These are phyloP conservation scores for Ommatoiulus sabulosus DNA, from an alignment of 2,888 invertebrate genomes.

Conservation along the genomic window DNA sequence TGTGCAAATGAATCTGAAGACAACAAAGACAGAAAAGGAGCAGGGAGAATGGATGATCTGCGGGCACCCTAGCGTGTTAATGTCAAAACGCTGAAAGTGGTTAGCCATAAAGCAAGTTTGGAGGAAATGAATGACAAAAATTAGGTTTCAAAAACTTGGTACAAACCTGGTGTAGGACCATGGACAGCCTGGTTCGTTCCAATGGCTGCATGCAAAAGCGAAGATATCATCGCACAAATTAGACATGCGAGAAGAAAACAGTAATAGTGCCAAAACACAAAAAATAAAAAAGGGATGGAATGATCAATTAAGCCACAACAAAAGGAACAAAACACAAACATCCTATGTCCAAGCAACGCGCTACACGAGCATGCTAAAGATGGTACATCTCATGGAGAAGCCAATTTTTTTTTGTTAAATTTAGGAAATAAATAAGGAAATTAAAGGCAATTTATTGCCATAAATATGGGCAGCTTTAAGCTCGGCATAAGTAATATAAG, in stretches of 20 bases:
- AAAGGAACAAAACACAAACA: too few relatives aligned
- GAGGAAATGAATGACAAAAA: background rate
- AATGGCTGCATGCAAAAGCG: constrained; percentile 58
- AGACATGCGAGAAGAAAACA: constrained; percentile 50
- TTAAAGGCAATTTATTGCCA: too few relatives aligned
- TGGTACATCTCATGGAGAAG: too few relatives aligned
- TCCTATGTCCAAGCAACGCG: too few relatives aligned
- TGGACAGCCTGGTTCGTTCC: constrained; percentile 50
- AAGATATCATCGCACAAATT: constrained; percentile 47
- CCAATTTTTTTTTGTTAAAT: too few relatives aligned
- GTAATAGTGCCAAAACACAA: background rate
- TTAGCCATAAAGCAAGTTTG: background rate
- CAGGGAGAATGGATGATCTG: background rate
- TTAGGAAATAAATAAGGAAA: too few relatives aligned
- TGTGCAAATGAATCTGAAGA: too few relatives aligned
- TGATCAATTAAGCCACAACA: too few relatives aligned
- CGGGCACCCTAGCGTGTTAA: background rate
- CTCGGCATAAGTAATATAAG: too few relatives aligned
- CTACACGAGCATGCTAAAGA: too few relatives aligned
- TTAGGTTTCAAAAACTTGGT: background rate
- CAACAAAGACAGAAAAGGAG: background rate
- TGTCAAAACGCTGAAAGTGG: background rate
- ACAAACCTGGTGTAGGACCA: constrained; percentile 56
- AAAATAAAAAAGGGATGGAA: constrained; percentile 15
- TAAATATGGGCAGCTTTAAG: too few relatives aligned